phyloP scores from a whole-genome alignment of 2,888 invertebrate genomes.

The Dascillus cervinus region DNA sequence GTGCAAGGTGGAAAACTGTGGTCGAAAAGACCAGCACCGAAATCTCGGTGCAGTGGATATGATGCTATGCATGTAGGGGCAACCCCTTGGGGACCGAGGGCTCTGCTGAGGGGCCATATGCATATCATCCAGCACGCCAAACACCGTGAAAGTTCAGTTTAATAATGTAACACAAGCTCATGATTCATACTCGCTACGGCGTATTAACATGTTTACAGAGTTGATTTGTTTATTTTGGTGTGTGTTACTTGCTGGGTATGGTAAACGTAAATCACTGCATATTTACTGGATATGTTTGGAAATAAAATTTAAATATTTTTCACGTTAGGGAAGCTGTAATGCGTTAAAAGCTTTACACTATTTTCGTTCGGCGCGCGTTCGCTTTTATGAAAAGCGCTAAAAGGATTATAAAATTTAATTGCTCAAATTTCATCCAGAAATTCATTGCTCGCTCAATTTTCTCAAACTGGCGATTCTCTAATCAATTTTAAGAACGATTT shows the following conservation, averaged over 20 bases:
- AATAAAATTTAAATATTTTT: no score
- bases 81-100: conserved; percentile 12
- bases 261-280: conserved; percentile 12
- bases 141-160: conserved; percentile 29
- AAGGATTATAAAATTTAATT: no score
- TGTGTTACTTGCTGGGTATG: conserved; percentile 18
- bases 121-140: conserved; percentile 29
- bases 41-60: conserved; percentile 10
- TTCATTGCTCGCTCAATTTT: no score
- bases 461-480: no score
- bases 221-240: conserved; percentile 30
- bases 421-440: no score
- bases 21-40: conserved; percentile 8
- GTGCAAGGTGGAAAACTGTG: conserved; percentile 2
- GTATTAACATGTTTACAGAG: conserved; percentile 31
- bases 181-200: conserved; percentile 29
- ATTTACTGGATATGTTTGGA: conserved; percentile 6
- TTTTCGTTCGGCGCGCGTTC: no score
- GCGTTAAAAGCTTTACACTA: no score
- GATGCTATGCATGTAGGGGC: conserved; percentile 14
- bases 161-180: conserved; percentile 30
- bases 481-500: no score
- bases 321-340: no score
- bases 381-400: no score
- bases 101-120: conserved; percentile 23